phyloP scores from a whole-genome alignment of 64 coral and sea anemone genomes.

The Stylophora pistillata region DNA sequence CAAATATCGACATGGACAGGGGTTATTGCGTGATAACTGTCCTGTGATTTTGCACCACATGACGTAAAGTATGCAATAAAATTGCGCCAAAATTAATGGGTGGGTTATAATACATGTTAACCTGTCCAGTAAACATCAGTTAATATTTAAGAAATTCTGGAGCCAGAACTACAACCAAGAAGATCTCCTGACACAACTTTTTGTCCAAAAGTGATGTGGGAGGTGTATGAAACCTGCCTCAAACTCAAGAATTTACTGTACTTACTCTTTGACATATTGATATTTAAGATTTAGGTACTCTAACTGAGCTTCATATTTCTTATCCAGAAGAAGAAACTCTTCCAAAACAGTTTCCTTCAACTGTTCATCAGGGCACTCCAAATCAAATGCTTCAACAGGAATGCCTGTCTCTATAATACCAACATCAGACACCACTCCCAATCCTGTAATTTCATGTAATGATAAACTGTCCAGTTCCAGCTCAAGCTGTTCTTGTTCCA shows the following conservation, averaged over 20 bases:
- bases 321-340: conserved; percentile 87
- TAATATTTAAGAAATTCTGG: too few species aligned
- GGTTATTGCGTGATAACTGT: too few species aligned
- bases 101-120: too few species aligned
- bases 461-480: conserved; percentile 67
- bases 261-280: conserved; percentile 31
- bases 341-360: conserved; percentile 72
- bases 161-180: too few species aligned
- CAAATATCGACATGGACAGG: too few species aligned
- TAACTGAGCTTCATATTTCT: conserved; percentile 92
- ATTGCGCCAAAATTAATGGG: too few species aligned
- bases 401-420: conserved; percentile 78
- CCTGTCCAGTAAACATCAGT: too few species aligned
- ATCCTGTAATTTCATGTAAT: conserved; percentile 48
- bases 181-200: too few species aligned
- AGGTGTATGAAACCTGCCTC: too few species aligned
- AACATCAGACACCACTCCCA: conserved; percentile 34
- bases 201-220: too few species aligned
- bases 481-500: conserved; percentile 80
- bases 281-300: conserved; percentile 84
- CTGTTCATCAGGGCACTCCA: conserved; percentile 82
- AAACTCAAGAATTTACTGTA: neutral
- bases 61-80: too few species aligned
- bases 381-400: conserved; percentile 67
- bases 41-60: too few species aligned